Conservation (phyloP, 1,140 invertebrate genomes). For the Leguminivora glycinivorella region DNA sequence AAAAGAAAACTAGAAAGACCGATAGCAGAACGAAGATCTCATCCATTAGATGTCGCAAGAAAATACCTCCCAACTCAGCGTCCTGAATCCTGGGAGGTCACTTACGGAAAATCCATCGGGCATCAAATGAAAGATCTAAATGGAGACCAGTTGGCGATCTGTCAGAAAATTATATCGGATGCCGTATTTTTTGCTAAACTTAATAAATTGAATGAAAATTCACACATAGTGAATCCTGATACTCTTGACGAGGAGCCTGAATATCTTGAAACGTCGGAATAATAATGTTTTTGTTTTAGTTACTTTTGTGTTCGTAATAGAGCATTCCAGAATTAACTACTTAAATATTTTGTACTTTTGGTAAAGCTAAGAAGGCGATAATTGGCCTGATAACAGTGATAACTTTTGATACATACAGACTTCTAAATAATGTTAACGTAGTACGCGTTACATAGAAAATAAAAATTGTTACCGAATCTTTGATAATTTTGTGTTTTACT, state of each 20-base stretch:
- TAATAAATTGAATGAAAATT: background rate
- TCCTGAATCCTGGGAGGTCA: background rate
- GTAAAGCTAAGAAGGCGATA: no score
- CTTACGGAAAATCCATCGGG: background rate
- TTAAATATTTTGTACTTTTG: no score
- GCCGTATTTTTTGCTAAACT: background rate
- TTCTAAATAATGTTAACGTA: no score
- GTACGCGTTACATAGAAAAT: no score
- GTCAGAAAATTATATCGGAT: background rate
- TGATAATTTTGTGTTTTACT: no score
- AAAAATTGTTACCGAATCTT: no score
- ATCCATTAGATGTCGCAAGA: background rate
- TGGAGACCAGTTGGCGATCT: background rate
- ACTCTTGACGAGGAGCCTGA: background rate
- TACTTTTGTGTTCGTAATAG: background rate
- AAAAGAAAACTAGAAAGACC: background rate
- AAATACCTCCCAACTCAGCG: background rate
- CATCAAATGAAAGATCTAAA: background rate
- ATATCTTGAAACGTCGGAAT: background rate
- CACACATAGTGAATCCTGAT: background rate
- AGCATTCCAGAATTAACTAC: no score
- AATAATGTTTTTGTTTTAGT: background rate
- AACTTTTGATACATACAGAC: no score
- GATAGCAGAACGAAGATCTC: background rate
- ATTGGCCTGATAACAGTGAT: no score